Base-by-base conservation (phyloP, 2,113 vertebrate species). In the Ammodytes marinus region DNA sequence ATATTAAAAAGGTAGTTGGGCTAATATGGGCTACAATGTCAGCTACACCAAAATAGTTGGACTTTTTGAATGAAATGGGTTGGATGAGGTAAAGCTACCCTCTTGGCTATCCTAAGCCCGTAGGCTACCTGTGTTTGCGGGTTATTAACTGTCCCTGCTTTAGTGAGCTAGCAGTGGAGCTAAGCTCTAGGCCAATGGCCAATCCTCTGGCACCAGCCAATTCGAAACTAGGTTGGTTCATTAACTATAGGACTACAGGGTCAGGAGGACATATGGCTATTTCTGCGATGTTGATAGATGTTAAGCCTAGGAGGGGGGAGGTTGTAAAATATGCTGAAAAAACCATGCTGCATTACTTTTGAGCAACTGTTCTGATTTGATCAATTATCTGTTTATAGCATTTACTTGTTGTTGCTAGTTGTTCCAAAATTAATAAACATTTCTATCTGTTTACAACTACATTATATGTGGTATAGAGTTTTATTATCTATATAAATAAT, bases 151-250 rank as follows among this genome's bases (percentile, higher is more conserved):
- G 69, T 43, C 58, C 35, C 43, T 11, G 27, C 69, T 75, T 71
- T 64, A 76, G 77, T 17, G 45, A 63, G 59, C 74, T 43, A 55
- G 59, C 70, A 39, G 64, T 1, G 58, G 27, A 76, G 71, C 70
- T 73, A 61, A 75, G 58, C 66, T 63, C 52, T 3, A 35, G 57
- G 85, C 85, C 66, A 43, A 67, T 55, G 50, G 70, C 66, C 55
- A 69, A 69, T 84, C 69, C 78, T 82, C 73, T 84, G 83, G 66
- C 58, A 57, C 47, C 47, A 49, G 69, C 58, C 64, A 69, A 82
- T 74, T 89, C 75, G 59, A 75, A 80, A 86, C 61, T 64, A 47
- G 74, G 78, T 68, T 79, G 75, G 74, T 83, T 84, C 85, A 86
- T 86, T 87, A 86, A 74, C 57, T 74, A 57, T 27, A 12, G 3